Evolutionary conservation across 2,797 vertebrate species (phyloP), one percentile per base, ranked within the genome.

Genomic region (Muscicapa striata): DNA sequence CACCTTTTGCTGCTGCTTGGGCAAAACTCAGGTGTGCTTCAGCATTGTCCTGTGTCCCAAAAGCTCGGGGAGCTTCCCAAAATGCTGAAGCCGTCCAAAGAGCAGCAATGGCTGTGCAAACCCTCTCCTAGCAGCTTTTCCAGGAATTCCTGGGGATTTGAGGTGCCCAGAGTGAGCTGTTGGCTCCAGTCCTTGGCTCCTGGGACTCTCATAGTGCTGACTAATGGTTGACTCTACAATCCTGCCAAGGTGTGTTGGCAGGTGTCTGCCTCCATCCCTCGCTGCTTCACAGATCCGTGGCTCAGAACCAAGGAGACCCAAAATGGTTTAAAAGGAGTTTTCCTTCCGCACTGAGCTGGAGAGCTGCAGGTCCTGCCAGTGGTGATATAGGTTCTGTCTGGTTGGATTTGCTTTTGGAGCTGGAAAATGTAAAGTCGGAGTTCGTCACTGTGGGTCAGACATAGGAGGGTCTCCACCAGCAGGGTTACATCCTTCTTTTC

Each of bases 61-160:
- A 62, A 79, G 46, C 24, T 61, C 15, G 2, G 5, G 23, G n/a
- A 41, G n/a, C 62, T 62, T 30, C 62, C 43, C 61, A 21, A 59
- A 62, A 22, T 2, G 17, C 54, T 40, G 24, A 15, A 77, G 27
- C 23, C 21, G 12, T 48, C 5, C 34, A 22, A 51, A 18, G 11
- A n/a, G 36, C 13, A 43, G 46, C 0, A 0, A 1, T 1, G 1
- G 30, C n/a, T 0, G 0, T 29, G 27, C 10, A 9, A 54, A n/a
- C 15, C 7, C 21, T 64, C 34, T 62, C 1, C 1, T 49, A 24
- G 22, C 2, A 0, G 12, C 51, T 79, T 72, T 63, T 62, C 46
- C 27, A 30, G 73, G 77, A 58, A 32, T 64, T 91, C 26, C 3
- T 34, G 34, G 41, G 57, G 19, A 26, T 85, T 80, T 4, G 16